Evolutionary conservation across 2,888 invertebrate genomes (phyloP), one percentile per base, ranked within the genome.

Genomic region (Eupithecia abbreviata): DNA sequence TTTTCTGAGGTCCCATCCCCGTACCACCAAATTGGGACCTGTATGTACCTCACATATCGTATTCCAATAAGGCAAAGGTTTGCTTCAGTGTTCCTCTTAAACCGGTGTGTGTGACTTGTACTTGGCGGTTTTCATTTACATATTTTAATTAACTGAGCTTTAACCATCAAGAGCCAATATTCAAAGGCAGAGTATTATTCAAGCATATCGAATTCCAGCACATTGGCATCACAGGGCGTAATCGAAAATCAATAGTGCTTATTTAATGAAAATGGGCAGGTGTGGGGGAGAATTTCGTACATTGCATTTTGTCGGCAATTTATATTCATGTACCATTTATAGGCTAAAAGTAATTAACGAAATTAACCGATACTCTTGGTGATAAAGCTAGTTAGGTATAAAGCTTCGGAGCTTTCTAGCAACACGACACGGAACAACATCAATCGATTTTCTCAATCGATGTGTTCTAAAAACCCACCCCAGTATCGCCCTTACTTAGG

Each of bases 221-320:
- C 80, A 77, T 77, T 77, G 76, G 78, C 74, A 80, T 81, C 80
- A 80, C 75, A 45, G 51, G 45, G 58, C 74, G 74, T 88, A 87
- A 89, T 86, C 86, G 85, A 86, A 88, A 89, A 88, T 88, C 89
- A 85, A 88, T 88, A 86, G 76, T 70, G 67, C 76, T 73, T 80
- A 81, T 83, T 84, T 85, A 87, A 80, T 82, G 81, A 80, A 81
- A 81, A 81, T 80, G 78, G 81, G 77, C 79, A 85, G 86, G 85
- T 85, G 84, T 79, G 79, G 82, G 77, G 77, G 81, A 77, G 80
- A 83, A 83, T 83, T 78, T 78, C 83, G 78, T 79, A 76, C 18
- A 77, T 76, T 80, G 71, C 75, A 77, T 79, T 80, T 74, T 51
- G 74, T 73, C 62, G 73, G 72, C 74, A 69, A 77, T 80, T 79